These are phyloP conservation scores for Patiria miniata DNA, from an alignment of 35 echinoderm and acorn worm species.

Conservation along the genomic window DNA sequence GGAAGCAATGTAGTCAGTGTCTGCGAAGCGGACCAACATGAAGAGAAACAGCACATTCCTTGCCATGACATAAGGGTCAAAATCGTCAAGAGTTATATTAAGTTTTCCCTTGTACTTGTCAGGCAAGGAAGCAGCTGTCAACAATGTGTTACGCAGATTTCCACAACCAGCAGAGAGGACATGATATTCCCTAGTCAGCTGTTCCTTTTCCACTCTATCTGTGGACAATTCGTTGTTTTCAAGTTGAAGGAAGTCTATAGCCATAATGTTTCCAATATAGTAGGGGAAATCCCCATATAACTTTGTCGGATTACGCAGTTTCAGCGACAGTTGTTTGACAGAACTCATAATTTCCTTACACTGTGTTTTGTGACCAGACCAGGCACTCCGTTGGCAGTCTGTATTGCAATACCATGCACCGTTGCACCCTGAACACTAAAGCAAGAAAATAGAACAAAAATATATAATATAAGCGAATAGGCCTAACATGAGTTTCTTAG, in stretches of 20 bases:
- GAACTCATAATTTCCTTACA: neutral
- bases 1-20: no score
- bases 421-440: slow-evolving; percentile 25
- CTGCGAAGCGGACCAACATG: no score
- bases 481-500: no score
- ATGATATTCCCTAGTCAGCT: neutral
- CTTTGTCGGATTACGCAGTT: neutral
- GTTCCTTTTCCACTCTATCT: neutral
- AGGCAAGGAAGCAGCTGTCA: slow-evolving; percentile 61
- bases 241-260: slow-evolving; percentile 62
- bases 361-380: slow-evolving; percentile 12
- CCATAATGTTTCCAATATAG: slow-evolving; percentile 64
- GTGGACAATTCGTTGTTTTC: slow-evolving; percentile 45
- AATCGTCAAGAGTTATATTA: slow-evolving; percentile 38
- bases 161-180: slow-evolving; percentile 57
- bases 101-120: no score
- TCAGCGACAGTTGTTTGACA: neutral
- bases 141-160: slow-evolving; percentile 47
- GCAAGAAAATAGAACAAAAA: neutral
- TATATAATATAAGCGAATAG: no score
- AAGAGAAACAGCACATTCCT: no score
- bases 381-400: slow-evolving; percentile 2
- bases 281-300: slow-evolving; percentile 10
- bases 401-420: slow-evolving; percentile 26
- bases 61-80: no score